Evolutionary conservation across 2,113 vertebrate species (phyloP).

Genomic region (Hirundichthys speculiger): DNA sequence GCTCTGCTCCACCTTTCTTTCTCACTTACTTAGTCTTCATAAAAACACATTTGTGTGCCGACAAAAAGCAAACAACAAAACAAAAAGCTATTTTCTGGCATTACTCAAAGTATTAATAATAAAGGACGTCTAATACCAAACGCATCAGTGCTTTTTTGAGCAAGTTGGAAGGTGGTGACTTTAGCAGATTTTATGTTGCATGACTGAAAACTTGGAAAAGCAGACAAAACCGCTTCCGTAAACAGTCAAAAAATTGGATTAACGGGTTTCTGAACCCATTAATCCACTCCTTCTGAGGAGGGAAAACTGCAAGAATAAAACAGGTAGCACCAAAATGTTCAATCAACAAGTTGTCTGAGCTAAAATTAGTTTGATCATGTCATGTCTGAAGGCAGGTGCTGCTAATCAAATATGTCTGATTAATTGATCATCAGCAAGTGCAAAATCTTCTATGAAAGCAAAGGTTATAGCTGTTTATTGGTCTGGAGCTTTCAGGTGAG

Average conservation of each 20-base stretch:
- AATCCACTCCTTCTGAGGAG: too few relatives aligned
- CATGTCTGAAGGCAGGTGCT: too few relatives aligned
- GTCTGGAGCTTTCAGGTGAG: neutral
- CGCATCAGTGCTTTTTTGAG: conserved; percentile 21
- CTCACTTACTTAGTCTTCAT: conserved; percentile 71
- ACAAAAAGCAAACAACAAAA: conserved; percentile 51
- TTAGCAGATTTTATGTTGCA: conserved; percentile 31
- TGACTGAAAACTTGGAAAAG: conserved; percentile 43
- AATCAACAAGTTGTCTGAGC: conserved; percentile 45
- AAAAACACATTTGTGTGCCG: conserved; percentile 61
- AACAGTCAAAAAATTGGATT: conserved; percentile 35
- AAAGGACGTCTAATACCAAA: conserved; percentile 27
- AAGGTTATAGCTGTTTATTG: neutral
- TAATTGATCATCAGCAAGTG: neutral
- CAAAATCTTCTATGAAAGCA: neutral
- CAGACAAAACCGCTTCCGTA: conserved; percentile 28
- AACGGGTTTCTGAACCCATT: conserved; percentile 24
- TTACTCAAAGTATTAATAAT: conserved; percentile 60
- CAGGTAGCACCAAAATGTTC: conserved; percentile 31
- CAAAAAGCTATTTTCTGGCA: conserved; percentile 57
- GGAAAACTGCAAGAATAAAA: conserved; percentile 39
- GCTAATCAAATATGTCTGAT: too few relatives aligned
- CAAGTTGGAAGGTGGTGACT: neutral
- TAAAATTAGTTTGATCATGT: conserved; percentile 63
- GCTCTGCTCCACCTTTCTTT: conserved; percentile 26